phyloP scores from a whole-genome alignment of 2,113 vertebrate genomes.

The Lophura nycthemera region DNA sequence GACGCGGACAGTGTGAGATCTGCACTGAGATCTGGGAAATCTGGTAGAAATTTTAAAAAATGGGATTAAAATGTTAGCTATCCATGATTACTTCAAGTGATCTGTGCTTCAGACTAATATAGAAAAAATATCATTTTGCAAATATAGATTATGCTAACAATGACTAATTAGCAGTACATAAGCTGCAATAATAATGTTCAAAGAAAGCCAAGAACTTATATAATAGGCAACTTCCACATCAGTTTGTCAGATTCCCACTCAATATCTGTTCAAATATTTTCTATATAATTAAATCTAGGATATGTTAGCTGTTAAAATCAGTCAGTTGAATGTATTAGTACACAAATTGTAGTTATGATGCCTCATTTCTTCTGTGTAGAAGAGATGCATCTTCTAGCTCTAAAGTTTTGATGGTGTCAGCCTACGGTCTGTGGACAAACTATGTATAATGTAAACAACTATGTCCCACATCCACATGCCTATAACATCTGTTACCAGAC shows the following conservation, averaged over 20 bases:
- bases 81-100: neutral
- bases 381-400: neutral
- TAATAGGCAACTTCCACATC: neutral
- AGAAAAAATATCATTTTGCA: neutral
- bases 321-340: neutral
- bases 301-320: neutral
- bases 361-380: neutral
- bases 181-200: neutral
- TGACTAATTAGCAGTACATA: neutral
- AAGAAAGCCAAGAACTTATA: neutral
- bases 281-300: neutral
- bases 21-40: conserved; percentile 89
- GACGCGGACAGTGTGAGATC: conserved; percentile 88
- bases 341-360: neutral
- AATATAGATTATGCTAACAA: neutral
- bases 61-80: neutral
- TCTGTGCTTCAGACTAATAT: neutral
- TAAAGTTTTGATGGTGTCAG: neutral
- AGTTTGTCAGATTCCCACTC: neutral
- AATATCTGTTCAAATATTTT: neutral
- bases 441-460: neutral
- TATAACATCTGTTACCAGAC: conserved; percentile 71
- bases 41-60: conserved; percentile 68
- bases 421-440: neutral
- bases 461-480: neutral